Percentiles rank a stretch among this genome's conserved stretches.
These are phyloP conservation scores for Muricea muricata DNA, from an alignment of 92 coral and sea anemone genomes.

Conservation along the genomic window DNA sequence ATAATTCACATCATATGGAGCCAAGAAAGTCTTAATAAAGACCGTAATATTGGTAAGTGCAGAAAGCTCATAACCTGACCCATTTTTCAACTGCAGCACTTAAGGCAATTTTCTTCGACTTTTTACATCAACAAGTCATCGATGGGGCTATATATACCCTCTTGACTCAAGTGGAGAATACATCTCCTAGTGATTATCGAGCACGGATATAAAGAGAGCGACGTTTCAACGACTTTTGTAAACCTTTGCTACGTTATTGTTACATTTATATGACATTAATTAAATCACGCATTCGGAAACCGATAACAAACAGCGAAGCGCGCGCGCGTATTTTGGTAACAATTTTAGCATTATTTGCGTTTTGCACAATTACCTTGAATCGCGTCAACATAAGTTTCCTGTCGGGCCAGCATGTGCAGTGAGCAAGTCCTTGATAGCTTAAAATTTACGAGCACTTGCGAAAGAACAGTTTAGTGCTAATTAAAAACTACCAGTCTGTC, in stretches of 20 bases:
- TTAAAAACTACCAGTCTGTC: neutral
- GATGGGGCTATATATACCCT: neutral
- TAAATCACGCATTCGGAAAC: neutral
- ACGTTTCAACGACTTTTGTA: slow-evolving; percentile 4
- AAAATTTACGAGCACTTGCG: slow-evolving; percentile 17
- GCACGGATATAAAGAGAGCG: no score
- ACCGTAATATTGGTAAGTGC: neutral
- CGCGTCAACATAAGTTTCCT: slow-evolving; percentile 31
- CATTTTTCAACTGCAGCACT: neutral
- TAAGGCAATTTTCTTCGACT: neutral
- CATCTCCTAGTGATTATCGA: no score
- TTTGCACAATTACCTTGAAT: neutral
- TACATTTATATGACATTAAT: neutral
- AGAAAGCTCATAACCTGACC: slow-evolving; percentile 4
- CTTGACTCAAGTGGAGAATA: slow-evolving; percentile 24
- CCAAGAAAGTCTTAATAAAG: neutral
- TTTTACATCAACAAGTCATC: slow-evolving; percentile 5
- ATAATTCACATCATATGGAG: neutral
- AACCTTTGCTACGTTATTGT: neutral
- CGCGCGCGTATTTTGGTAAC: neutral
- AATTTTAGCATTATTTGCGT: neutral
- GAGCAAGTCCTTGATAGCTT: neutral
- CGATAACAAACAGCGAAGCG: neutral
- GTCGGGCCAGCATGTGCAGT: neutral
- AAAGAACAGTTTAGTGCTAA: neutral